Evolutionary conservation across 2,113 vertebrate species (phyloP), one percentile per base, ranked within the genome.

Genomic region (Carollia perspicillata): DNA sequence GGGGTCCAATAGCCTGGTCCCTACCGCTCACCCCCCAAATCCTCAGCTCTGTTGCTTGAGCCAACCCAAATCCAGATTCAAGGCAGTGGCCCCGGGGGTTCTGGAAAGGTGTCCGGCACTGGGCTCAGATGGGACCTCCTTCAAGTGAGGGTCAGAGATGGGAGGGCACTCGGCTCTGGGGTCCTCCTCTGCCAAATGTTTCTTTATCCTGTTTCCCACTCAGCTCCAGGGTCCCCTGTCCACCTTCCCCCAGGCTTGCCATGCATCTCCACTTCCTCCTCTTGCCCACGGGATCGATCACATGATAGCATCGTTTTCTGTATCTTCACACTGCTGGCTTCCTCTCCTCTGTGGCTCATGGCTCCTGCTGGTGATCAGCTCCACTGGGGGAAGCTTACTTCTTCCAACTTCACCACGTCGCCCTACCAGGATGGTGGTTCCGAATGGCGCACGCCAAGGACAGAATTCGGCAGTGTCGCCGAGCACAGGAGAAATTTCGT

Each of bases 261-360:
- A 7, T 20, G 2, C 20, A 6, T 44, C 18, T 53, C 53, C n/a
- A 18, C 47, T 53, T 28, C 8, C 22, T 77, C 28, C 53, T 23
- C 23, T 22, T 6, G 22, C 30, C 6, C 11, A 2, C 9, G 4
- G 3, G 53, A 58, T 1, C 3, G 18, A 23, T 4, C 11, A 2
- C 16, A 5, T 5, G 53, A 58, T 1, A 20, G 42, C 66, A 7
- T 51, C 33, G 0, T 20, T 30, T 17, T 6, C 86, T 33, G 1
- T 17, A 14, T 30, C n/a, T 63, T 9, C 51, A 17, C 5, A 16
- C 33, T 42, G 3, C 10, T 30, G 17, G 47, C 16, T 30, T 66
- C 78, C 22, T 42, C 58, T 44, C 28, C 18, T 47, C 37, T 14
- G 35, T 80, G 75, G 40, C 8, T 66, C 7, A 8, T 3, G 17